Evolutionary conservation across 2,113 vertebrate species (phyloP), one percentile per base, ranked within the genome.

Genomic region (Leptobrachium leishanense): DNA sequence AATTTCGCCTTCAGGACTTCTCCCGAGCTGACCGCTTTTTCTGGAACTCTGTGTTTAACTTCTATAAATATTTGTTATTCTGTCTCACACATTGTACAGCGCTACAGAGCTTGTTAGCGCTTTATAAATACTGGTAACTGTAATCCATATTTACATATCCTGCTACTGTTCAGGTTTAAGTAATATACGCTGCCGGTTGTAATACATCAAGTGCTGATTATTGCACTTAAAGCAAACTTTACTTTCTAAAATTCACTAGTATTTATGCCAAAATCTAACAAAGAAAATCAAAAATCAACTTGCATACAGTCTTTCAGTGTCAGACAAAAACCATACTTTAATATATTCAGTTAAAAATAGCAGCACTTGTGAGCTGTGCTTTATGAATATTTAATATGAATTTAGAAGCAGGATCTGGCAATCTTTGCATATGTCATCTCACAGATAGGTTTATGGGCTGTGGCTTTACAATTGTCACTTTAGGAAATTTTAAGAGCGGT

Each of bases 341-440:
- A 72, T 72, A 64, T 72, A 57, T 43, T 40, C 59, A 20, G 77
- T 43, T 62, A 66, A 72, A 79, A 79, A 79, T 79, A 79, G 77
- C 69, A 66, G 69, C 69, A 79, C 77, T 79, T 62, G 31, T 79
- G 69, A 72, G 46, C 46, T 53, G 12, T 55, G 40, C 77, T 6
- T 50, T 40, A 72, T 79, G 46, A 79, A 79, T 72, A 79, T 66
- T 72, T 79, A 72, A 79, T 79, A 12, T 7, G 2, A 55, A 54
- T 59, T 72, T 65, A 72, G 46, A 62, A 79, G 72, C 62, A 66
- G 77, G 77, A 79, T 79, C 77, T 79, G 69, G 77, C 77, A 79
- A 79, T 65, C 59, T 43, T 54, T 79, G 77, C 59, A 79, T 70
- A 72, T 72, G 69, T 79, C 59, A 65, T 55, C 59, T 79, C 46